A percentile compares a stretch with the other conserved stretches of the same genome.
phyloP scores from a whole-genome alignment of 2,797 vertebrate genomes.

The Linurgus olivaceus region DNA sequence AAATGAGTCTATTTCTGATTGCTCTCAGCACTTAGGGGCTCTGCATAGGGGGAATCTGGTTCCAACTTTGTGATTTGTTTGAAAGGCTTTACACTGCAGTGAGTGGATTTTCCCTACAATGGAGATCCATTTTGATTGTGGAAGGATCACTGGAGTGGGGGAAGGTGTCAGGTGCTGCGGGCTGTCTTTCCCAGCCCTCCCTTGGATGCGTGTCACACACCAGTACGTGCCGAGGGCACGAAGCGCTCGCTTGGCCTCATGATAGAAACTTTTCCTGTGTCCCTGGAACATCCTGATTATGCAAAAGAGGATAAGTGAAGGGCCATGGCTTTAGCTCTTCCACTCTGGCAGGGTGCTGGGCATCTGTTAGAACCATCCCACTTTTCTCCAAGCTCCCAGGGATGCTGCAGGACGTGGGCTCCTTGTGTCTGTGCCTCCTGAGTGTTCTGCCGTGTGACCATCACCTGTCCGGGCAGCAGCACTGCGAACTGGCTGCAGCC shows the following conservation, averaged over 20 bases:
- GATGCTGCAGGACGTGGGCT: neutral
- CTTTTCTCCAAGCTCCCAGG: neutral
- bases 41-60: rapidly evolving
- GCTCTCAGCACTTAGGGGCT: neutral
- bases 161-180: neutral
- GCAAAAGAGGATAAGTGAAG: neutral
- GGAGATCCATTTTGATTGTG: neutral
- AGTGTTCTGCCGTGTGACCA: neutral
- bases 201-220: rapidly evolving
- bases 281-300: neutral
- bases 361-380: rapidly evolving
- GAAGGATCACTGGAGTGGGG: rapidly evolving
- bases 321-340: neutral
- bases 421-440: neutral
- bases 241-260: rapidly evolving
- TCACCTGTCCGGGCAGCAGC: neutral
- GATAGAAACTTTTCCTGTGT: neutral
- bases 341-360: neutral
- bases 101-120: neutral
- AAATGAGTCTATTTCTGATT: neutral
- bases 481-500: neutral
- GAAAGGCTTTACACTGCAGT: neutral
- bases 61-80: neutral
- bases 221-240: rapidly evolving
- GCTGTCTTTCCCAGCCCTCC: neutral